Base-by-base conservation (phyloP, 2,797 vertebrate genomes). In the Pagetopsis macropterus region DNA sequence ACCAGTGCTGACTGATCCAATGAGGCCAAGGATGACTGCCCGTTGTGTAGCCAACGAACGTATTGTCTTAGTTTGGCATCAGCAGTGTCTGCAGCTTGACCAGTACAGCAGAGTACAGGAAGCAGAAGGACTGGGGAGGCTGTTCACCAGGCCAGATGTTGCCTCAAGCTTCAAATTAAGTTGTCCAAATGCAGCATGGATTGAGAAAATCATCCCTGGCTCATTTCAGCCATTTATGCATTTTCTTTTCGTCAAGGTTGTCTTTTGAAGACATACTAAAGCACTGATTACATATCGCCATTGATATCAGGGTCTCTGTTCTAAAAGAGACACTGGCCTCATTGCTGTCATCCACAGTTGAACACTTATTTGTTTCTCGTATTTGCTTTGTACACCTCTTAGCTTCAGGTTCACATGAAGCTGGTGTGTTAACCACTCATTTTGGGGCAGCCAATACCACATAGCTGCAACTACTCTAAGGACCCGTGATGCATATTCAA, bases 121-220 rank as follows among this genome's bases (percentile, higher is more conserved):
- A 51, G 49, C 70, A 52, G 52, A 71, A 68, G 55, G 72, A 79
- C 8, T 17, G 33, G 58, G 63, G 48, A 59, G 43, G 57, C 56
- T 65, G 41, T 56, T 64, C 44, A 44, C 40, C 15, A n/a, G 61
- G 33, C 68, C 63, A 75, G 51, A 79, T 65, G 72, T 80, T 75
- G 76, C 85, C 77, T 62, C 0, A 59, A 83, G 77, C 70, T 84
- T 64, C 23, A 74, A 66, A 81, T 76, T 9, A 46, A 58, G 64
- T 52, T 57, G 72, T 79, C 13, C n/a, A 59, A 75, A 65, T 58
- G 65, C 31, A 57, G 57, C 54, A 33, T 41, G 33, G 55, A 78
- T 85, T 48, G 57, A 19, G 21, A 57, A 10, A 72, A 62, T 66
- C 15, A 78, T 70, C 46, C 11, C 21, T 48, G 45, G 46, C 45